phyloP scores from a whole-genome alignment of 2,113 vertebrate genomes.

The Lates calcarifer region DNA sequence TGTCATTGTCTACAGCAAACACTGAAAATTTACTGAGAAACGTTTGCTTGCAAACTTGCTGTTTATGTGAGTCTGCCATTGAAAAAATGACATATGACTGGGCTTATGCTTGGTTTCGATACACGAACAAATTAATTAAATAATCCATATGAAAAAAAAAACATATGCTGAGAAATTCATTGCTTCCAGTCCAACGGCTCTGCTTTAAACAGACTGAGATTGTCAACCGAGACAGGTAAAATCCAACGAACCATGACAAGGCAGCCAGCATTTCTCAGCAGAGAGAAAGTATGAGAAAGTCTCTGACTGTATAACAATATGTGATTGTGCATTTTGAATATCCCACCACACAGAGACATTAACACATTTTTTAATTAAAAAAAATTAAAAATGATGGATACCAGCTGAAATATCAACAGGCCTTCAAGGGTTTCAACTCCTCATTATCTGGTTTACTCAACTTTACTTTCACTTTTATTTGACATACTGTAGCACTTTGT shows the following conservation, averaged over 20 bases:
- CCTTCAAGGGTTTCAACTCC: background rate
- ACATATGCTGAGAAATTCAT: background rate
- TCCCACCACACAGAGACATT: background rate
- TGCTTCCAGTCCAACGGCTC: background rate
- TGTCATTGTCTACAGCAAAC: background rate
- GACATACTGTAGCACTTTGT: background rate
- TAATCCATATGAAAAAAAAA: too few relatives aligned
- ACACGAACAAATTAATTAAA: background rate
- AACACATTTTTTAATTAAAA: background rate
- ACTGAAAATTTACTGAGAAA: background rate
- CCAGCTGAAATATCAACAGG: background rate
- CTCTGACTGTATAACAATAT: background rate
- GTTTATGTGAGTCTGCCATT: background rate
- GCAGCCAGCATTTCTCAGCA: background rate
- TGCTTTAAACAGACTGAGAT: background rate
- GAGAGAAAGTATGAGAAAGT: background rate
- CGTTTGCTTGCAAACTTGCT: background rate
- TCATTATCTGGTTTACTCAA: background rate
- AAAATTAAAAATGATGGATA: background rate
- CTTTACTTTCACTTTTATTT: slow-evolving; percentile 26
- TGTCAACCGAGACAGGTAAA: background rate
- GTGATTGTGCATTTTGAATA: background rate
- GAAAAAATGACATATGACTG: background rate
- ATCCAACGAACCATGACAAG: background rate
- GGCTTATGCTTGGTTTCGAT: background rate